phyloP scores from a whole-genome alignment of 2,113 vertebrate species.

The Pituophis catenifer region DNA sequence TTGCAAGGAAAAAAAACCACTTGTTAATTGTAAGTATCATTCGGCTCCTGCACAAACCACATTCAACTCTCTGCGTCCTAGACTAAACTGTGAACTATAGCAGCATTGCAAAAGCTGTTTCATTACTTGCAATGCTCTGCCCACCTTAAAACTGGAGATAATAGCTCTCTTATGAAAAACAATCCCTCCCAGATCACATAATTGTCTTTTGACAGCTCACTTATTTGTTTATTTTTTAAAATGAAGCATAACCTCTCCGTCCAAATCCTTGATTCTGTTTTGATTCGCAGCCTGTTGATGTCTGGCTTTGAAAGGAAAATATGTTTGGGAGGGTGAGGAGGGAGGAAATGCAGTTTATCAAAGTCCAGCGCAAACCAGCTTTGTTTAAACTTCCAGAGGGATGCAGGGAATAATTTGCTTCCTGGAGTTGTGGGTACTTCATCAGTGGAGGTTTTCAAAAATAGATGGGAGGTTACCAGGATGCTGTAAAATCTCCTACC shows the following conservation, averaged over 20 bases:
- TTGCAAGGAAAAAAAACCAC: not conserved
- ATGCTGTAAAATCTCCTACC: not conserved
- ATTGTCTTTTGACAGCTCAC: not conserved
- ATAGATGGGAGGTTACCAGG: not conserved
- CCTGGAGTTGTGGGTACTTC: not conserved
- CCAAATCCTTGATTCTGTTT: not conserved
- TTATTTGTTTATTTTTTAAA: not conserved
- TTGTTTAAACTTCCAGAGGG: not conserved
- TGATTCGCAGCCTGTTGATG: not conserved
- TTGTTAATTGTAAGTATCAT: not conserved
- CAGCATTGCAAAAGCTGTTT: not conserved
- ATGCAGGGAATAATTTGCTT: not conserved
- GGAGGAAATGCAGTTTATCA: not conserved
- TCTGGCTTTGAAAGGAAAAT: not conserved
- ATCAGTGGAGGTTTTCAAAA: not conserved
- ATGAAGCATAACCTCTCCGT: not conserved
- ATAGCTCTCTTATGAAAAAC: not conserved
- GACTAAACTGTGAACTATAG: not conserved
- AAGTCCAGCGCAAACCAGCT: not conserved
- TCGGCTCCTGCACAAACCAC: not conserved
- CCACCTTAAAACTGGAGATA: not conserved
- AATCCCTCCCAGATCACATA: not conserved
- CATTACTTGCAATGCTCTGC: not conserved
- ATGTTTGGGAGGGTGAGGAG: not conserved
- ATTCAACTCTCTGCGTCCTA: not conserved